phyloP scores from a whole-genome alignment of 2,888 invertebrate species.

The Campoplex capitator region DNA sequence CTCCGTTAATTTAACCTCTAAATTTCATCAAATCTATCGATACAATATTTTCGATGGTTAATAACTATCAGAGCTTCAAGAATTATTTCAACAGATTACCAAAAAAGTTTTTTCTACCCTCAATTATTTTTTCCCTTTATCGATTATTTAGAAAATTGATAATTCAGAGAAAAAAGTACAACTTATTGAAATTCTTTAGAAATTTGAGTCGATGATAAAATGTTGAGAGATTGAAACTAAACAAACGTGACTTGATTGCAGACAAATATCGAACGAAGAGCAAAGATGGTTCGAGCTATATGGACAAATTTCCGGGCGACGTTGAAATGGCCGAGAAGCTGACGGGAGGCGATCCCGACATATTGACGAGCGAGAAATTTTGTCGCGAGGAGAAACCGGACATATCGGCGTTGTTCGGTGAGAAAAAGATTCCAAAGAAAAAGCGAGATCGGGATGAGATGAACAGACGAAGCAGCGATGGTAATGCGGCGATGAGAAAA shows the following conservation, averaged over 20 bases:
- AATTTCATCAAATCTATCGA: too few relatives aligned
- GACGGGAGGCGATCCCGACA: slow-evolving; percentile 90
- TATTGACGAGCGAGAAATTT: slow-evolving; percentile 88
- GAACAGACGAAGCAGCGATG: slow-evolving; percentile 73
- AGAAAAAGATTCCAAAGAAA: slow-evolving; percentile 84
- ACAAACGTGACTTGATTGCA: slow-evolving; percentile 78
- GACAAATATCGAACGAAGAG: slow-evolving; percentile 88
- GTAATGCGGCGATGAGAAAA: slow-evolving; percentile 75
- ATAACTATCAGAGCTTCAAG: too few relatives aligned
- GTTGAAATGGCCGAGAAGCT: slow-evolving; percentile 90
- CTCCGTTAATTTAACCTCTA: not conserved
- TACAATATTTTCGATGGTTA: too few relatives aligned
- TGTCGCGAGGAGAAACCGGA: slow-evolving; percentile 86
- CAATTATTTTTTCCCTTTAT: too few relatives aligned
- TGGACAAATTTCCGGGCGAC: slow-evolving; percentile 93
- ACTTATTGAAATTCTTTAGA: not conserved
- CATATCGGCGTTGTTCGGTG: slow-evolving; percentile 86
- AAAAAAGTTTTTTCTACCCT: too few relatives aligned
- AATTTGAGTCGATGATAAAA: not conserved
- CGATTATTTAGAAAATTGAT: too few relatives aligned
- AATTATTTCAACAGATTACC: too few relatives aligned
- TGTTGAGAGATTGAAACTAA: not conserved
- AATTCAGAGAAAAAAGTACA: too few relatives aligned
- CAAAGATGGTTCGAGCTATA: slow-evolving; percentile 86
- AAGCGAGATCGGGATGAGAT: slow-evolving; percentile 78